Percentiles rank a stretch among this genome's conserved stretches.
These are phyloP conservation scores for Suillia variegata DNA, from an alignment of 2,888 invertebrate species.

Conservation along the genomic window DNA sequence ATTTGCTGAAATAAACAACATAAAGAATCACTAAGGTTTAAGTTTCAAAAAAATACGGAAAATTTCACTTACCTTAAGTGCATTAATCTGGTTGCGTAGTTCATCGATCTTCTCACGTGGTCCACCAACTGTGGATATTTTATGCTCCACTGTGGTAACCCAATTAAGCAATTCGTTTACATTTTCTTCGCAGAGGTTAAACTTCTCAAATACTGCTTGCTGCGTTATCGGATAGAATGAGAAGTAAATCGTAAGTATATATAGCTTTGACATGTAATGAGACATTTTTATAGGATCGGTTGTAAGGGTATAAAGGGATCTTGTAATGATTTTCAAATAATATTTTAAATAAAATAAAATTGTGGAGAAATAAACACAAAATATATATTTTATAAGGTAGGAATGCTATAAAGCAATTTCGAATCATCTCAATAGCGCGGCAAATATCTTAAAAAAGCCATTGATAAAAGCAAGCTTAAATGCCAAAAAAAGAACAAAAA, in stretches of 20 bases:
- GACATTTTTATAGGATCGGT: constrained; percentile 9
- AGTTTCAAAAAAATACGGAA: neutral
- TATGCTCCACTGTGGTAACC: constrained; percentile 83
- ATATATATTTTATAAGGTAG: constrained; percentile 20
- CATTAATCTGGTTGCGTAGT: constrained; percentile 85
- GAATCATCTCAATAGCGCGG: no score
- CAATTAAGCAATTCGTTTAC: constrained; percentile 83
- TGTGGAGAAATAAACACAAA: constrained; percentile 23
- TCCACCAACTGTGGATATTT: constrained; percentile 83
- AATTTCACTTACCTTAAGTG: constrained; percentile 72
- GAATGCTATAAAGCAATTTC: no score
- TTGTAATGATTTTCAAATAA: neutral
- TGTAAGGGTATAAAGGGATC: neutral
- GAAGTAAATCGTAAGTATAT: constrained; percentile 15
- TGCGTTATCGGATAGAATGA: constrained; percentile 57
- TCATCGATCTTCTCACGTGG: constrained; percentile 87
- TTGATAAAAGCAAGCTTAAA: constrained; percentile 28
- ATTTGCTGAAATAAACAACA: constrained; percentile 69
- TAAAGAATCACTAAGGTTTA: neutral
- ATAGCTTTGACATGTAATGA: constrained; percentile 15
- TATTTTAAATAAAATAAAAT: constrained; percentile 6
- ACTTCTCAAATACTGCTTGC: constrained; percentile 96
- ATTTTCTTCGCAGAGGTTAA: constrained; percentile 87
- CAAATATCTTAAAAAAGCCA: constrained; percentile 16
- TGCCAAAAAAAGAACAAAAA: constrained; percentile 22